Conservation (phyloP, 2,797 vertebrate genomes). For the Choloepus didactylus region DNA sequence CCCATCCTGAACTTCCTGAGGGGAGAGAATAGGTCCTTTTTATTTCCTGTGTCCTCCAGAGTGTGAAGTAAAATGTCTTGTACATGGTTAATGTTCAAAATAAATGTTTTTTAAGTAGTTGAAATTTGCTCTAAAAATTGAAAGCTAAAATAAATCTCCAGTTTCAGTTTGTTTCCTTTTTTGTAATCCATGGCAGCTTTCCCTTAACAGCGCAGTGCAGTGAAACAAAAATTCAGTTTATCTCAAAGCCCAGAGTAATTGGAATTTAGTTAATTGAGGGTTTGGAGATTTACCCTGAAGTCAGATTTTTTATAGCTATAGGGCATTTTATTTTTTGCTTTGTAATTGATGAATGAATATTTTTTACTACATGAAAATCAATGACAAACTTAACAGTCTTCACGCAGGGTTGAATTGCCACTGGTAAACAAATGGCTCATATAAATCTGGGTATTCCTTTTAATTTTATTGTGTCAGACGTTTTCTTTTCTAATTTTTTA, state of each 20-base stretch:
- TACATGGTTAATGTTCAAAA: neutral
- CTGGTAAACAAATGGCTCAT: neutral
- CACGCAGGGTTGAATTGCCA: neutral
- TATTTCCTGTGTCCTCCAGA: neutral
- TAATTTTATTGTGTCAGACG: neutral
- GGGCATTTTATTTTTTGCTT: slow-evolving; percentile 1
- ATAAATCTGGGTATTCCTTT: neutral
- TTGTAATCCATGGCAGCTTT: neutral
- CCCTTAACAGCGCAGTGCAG: neutral
- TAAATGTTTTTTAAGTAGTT: slow-evolving; percentile 15
- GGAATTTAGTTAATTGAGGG: neutral
- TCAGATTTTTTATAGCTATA: neutral
- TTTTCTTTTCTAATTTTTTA: slow-evolving; percentile 10
- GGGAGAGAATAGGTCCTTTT: neutral
- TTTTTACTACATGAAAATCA: slow-evolving; percentile 6
- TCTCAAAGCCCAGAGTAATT: slow-evolving; percentile 25
- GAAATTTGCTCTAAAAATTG: slow-evolving; percentile 21
- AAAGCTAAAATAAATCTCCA: neutral
- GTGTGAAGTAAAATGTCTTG: neutral
- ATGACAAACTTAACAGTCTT: neutral
- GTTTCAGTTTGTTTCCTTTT: neutral
- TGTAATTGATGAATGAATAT: slow-evolving; percentile 51
- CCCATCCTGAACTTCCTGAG: neutral
- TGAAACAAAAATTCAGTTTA: slow-evolving; percentile 27
- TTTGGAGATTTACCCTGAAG: neutral